Base-by-base conservation (phyloP, 1,140 invertebrate genomes). In the Drosophila ananassae region DNA sequence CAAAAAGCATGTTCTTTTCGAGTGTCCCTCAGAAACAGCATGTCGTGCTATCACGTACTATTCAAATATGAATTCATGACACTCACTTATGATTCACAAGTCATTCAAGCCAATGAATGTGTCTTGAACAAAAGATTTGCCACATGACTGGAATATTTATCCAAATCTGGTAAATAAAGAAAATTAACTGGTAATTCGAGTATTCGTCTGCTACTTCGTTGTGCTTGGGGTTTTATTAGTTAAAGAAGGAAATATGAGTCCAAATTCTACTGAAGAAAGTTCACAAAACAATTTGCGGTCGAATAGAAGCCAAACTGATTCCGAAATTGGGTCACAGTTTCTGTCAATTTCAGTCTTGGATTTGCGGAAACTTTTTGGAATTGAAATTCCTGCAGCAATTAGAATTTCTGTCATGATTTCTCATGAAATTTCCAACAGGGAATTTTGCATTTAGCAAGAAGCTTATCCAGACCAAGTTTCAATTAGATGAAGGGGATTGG, bases 341-440 rank as follows among this genome's bases (percentile, higher is more conserved):
- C 51, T 57, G 63, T 41, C 63, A 69, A 69, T 69, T 68, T 50
- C 44, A 69, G 52, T 46, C 25, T 32, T 48, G 44, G 52, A 69
- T 69, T 69, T 57, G 21, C 24, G 41, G n/a, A 50, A 69, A 69
- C 32, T 69, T 69, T 32, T 57, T 39, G 52, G 21, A 41, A 69
- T 57, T 68, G 51, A 50, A 69, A 69, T 69, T 69, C 66, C 63
- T 39, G 32, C 25, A 50, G 51, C 51, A 69, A 69, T 68, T 68
- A 68, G 63, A 69, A 69, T 69, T 69, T 69, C 63, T 8, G 48
- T 58, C 51, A 41, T 57, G 51, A 69, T 69, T 69, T 69, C 44
- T 48, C 63, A 3, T 56, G 51, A 32, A 68, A 41, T 69, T 69
- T 67, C 17, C 50, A 13, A 25, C 51, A 21, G 48, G 51, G 32